These are phyloP conservation scores for Coelinius sp. DNA, from an alignment of 2,888 invertebrate species.

Conservation along the genomic window DNA sequence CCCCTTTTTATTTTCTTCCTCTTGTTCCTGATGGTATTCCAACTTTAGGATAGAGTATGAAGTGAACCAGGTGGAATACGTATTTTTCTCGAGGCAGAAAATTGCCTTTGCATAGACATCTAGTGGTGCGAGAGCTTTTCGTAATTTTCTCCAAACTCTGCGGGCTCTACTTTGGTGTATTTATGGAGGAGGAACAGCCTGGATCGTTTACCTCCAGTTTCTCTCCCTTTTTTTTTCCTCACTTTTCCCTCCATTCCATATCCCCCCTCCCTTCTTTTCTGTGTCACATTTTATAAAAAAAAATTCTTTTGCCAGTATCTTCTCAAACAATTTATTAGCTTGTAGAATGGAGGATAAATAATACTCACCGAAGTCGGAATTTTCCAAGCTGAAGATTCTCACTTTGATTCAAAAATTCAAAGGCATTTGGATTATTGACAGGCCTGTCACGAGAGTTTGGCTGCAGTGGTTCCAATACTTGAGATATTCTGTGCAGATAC, in stretches of 20 bases:
- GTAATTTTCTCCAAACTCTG: slow-evolving; percentile 48
- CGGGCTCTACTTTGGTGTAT: slow-evolving; percentile 28
- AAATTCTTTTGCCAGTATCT: neutral
- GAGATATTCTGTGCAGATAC: slow-evolving; percentile 91
- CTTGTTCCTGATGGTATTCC: slow-evolving; percentile 3
- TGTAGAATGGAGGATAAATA: neutral
- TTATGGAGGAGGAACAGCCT: slow-evolving; percentile 26
- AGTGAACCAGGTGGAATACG: slow-evolving; percentile 36
- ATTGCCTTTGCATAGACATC: slow-evolving; percentile 51
- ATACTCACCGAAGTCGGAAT: slow-evolving; percentile 79
- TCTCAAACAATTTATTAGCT: neutral
- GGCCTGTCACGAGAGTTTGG: slow-evolving; percentile 75
- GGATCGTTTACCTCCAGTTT: slow-evolving; percentile 10
- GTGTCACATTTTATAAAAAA: neutral
- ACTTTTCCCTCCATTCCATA: neutral
- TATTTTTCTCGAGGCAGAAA: slow-evolving; percentile 48
- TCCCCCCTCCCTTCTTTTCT: neutral
- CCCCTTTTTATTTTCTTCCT: neutral
- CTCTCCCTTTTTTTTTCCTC: neutral
- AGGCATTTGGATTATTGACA: slow-evolving; percentile 86
- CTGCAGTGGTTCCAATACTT: slow-evolving; percentile 84
- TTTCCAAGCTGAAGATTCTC: slow-evolving; percentile 82
- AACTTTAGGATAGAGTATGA: slow-evolving; percentile 1
- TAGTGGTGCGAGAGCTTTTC: slow-evolving; percentile 46
- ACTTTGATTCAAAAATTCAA: slow-evolving; percentile 83